Conservation (phyloP, 2,888 invertebrate species). For the Pseudococcus viburni region DNA sequence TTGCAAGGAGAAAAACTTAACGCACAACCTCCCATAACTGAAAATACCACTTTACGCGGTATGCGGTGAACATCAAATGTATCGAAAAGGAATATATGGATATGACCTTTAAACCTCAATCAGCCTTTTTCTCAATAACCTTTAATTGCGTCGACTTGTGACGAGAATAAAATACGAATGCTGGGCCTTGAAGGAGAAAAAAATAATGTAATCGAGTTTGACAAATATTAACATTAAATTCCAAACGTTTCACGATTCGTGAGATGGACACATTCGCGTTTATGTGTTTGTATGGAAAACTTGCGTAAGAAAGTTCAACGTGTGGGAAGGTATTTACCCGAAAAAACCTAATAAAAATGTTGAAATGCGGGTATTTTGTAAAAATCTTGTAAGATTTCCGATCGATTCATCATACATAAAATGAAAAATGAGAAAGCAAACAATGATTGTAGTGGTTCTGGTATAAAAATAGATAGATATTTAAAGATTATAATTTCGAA, state of each 20-base stretch:
- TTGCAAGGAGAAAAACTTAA: neutral
- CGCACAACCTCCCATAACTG: conserved; percentile 31
- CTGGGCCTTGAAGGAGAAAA: conserved; percentile 4
- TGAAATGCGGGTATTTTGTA: neutral
- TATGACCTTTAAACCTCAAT: conserved; percentile 56
- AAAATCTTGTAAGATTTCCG: neutral
- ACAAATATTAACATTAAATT: too few relatives aligned
- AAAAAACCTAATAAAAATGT: neutral
- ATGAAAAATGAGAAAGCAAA: neutral
- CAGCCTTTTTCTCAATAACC: conserved; percentile 8
- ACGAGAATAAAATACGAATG: conserved; percentile 40
- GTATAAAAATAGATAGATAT: conserved; percentile 3
- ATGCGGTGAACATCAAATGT: conserved; percentile 50
- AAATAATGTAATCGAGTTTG: neutral
- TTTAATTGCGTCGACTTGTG: conserved; percentile 31
- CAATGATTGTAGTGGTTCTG: neutral
- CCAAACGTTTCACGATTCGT: too few relatives aligned
- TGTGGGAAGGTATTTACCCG: neutral
- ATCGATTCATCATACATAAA: neutral
- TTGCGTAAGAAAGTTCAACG: neutral
- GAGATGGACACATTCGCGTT: neutral
- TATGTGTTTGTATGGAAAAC: too few relatives aligned
- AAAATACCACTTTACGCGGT: conserved; percentile 11
- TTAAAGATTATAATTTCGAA: conserved; percentile 42
- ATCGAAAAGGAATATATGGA: conserved; percentile 50